These are phyloP conservation scores for Seira musarum DNA, from an alignment of 2,888 invertebrate species.

Conservation along the genomic window DNA sequence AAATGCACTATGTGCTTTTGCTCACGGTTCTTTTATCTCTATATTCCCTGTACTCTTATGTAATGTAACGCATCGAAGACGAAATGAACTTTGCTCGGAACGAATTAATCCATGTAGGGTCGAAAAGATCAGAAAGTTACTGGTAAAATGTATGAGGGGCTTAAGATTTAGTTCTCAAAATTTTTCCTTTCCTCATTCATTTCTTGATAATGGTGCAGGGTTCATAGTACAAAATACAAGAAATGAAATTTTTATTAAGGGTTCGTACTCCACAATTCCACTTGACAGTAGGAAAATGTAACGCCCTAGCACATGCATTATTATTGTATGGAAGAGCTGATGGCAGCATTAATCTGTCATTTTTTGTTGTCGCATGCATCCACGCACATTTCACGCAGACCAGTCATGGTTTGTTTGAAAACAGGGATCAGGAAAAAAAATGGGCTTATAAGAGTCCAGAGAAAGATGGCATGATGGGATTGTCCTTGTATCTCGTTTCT, in stretches of 20 bases:
- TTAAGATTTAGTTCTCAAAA: neutral
- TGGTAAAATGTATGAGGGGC: neutral
- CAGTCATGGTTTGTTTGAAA: slow-evolving; percentile 12
- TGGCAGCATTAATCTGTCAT: neutral
- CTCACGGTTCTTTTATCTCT: neutral
- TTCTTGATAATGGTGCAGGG: slow-evolving; percentile 20
- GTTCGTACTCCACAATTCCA: neutral
- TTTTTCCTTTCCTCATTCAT: slow-evolving; percentile 29
- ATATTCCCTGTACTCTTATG: no score
- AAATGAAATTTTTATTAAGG: slow-evolving; percentile 12
- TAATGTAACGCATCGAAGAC: neutral
- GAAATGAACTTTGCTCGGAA: slow-evolving; percentile 39
- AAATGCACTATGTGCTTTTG: slow-evolving; percentile 34
- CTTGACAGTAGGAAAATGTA: slow-evolving; percentile 17
- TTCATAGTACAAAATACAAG: slow-evolving; percentile 31
- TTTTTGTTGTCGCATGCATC: neutral
- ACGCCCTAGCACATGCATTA: slow-evolving; percentile 14
- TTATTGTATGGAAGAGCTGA: neutral
- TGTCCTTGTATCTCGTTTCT: slow-evolving; percentile 13
- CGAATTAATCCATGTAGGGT: slow-evolving; percentile 18
- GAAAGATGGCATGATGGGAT: slow-evolving; percentile 15
- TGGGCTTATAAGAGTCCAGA: neutral
- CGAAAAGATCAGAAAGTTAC: slow-evolving; percentile 13
- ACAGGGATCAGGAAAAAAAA: neutral
- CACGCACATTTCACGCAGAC: slow-evolving; percentile 39